A percentile compares a stretch with the other conserved stretches of the same genome.
Conservation (phyloP, 2,113 vertebrate species). For the Gymnogyps californianus region DNA sequence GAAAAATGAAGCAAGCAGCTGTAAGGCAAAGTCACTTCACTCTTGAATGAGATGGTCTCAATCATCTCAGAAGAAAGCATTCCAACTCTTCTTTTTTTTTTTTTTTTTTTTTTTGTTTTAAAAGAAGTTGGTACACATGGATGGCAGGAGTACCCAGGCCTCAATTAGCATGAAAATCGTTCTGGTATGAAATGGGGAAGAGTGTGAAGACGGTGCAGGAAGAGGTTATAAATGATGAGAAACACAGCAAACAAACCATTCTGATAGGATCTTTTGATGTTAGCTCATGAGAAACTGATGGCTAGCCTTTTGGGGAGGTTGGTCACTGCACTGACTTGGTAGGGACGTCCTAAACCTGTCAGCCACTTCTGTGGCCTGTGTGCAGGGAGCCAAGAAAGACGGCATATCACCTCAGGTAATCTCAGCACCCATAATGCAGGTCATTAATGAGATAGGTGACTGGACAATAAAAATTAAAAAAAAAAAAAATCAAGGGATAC, state of each 20-base stretch:
- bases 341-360: neutral
- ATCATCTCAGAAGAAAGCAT: neutral
- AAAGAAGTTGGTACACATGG: neutral
- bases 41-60: neutral
- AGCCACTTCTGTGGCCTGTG: neutral
- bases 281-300: neutral
- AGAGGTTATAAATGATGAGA: neutral
- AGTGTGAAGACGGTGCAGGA: neutral
- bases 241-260: neutral
- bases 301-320: neutral
- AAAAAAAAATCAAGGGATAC: neutral
- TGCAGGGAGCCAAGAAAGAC: neutral
- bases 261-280: neutral
- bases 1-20: neutral
- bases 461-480: neutral
- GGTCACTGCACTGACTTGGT: neutral
- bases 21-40: neutral
- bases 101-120: neutral
- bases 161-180: neutral
- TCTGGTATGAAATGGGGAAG: neutral
- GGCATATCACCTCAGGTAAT: no score
- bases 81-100: neutral
- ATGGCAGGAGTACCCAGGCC: neutral
- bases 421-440: neutral
- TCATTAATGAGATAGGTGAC: neutral